Conservation (phyloP, 2,888 invertebrate species). For the Plagiodera versicolora region DNA sequence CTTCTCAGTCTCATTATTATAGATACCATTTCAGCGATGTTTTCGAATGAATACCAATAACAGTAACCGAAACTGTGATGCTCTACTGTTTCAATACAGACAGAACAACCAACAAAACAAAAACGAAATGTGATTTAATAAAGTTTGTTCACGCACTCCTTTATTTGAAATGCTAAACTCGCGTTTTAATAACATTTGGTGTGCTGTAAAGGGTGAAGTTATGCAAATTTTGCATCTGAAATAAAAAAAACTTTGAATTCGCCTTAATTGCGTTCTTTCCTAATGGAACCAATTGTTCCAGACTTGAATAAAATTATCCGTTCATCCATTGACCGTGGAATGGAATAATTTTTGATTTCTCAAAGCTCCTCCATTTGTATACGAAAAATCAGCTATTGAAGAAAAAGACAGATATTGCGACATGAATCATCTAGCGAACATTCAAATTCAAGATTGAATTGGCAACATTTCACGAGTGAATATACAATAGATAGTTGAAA, state of each 20-base stretch:
- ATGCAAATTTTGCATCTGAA: slow-evolving; percentile 37
- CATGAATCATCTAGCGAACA: too few relatives aligned
- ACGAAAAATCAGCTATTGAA: too few relatives aligned
- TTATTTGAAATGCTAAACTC: slow-evolving; percentile 38
- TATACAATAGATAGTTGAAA: too few relatives aligned
- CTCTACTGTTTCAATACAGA: neutral
- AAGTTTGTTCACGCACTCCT: slow-evolving; percentile 29
- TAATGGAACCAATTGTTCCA: slow-evolving; percentile 36
- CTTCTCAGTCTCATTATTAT: too few relatives aligned
- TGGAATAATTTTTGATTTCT: too few relatives aligned
- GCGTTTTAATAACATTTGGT: slow-evolving; percentile 36
- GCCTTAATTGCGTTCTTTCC: slow-evolving; percentile 33
- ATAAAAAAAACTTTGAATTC: slow-evolving; percentile 29
- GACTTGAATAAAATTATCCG: slow-evolving; percentile 9
- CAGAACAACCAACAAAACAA: neutral
- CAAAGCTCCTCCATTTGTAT: too few relatives aligned
- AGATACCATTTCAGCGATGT: too few relatives aligned
- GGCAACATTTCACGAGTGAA: too few relatives aligned
- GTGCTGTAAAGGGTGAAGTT: slow-evolving; percentile 36
- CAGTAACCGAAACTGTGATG: neutral
- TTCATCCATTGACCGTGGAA: neutral
- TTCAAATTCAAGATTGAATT: too few relatives aligned
- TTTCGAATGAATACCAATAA: neutral
- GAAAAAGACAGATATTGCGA: too few relatives aligned
- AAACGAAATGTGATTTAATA: slow-evolving; percentile 32